These are phyloP conservation scores for Camponotus floridanus DNA, from an alignment of 1,140 invertebrate genomes.

Conservation along the genomic window DNA sequence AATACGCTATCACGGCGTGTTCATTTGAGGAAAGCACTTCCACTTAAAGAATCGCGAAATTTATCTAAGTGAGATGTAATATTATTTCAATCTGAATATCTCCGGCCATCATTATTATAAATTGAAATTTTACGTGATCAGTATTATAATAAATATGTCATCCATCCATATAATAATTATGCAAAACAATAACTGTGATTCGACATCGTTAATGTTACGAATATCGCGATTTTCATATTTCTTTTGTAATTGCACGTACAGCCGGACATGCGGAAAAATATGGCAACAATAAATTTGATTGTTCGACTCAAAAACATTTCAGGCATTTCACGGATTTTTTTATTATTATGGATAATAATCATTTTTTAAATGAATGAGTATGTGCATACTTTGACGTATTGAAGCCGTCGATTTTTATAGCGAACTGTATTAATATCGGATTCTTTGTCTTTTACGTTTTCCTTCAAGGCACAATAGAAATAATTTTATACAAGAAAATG, in stretches of 20 bases:
- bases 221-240: background rate
- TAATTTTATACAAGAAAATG: background rate
- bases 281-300: too few relatives aligned
- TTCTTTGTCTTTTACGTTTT: background rate
- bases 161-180: background rate
- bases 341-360: background rate
- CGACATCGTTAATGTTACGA: background rate
- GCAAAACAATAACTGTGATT: background rate
- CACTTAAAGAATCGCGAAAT: conserved; percentile 27
- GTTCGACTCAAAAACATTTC: too few relatives aligned
- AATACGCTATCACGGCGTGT: conserved; percentile 5
- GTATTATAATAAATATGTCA: background rate
- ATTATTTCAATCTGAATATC: background rate
- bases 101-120: background rate
- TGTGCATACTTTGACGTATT: background rate
- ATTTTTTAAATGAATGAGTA: background rate
- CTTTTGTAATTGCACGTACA: background rate
- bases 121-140: background rate
- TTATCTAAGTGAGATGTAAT: conserved; percentile 21
- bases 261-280: too few relatives aligned
- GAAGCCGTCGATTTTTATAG: background rate
- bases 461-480: background rate
- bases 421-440: background rate
- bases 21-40: conserved; percentile 34
- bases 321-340: too few relatives aligned